Evolutionary conservation across 2,113 vertebrate species (phyloP).

Genomic region (Oryzias curvinotus): DNA sequence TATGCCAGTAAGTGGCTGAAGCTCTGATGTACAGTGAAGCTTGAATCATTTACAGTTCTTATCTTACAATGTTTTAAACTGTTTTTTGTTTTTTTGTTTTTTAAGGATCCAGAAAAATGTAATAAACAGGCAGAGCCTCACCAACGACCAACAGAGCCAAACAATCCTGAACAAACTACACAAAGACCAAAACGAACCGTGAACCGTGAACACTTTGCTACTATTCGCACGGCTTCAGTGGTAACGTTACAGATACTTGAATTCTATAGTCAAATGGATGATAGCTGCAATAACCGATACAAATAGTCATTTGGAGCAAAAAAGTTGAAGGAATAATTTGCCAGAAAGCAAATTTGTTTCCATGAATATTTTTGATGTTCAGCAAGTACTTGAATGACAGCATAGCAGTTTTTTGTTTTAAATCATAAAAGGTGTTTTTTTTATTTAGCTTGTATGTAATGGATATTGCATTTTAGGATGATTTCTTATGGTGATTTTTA

Average conservation of each 20-base stretch:
- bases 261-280: not conserved
- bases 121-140: conserved; percentile 86
- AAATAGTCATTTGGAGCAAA: not conserved
- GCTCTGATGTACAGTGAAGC: not conserved
- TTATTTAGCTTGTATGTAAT: not conserved
- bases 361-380: too few species aligned
- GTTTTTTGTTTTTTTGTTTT: conserved; percentile 6
- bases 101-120: conserved; percentile 87
- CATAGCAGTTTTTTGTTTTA: too few species aligned
- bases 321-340: too few species aligned
- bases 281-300: not conserved
- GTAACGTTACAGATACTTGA: conserved; percentile 68
- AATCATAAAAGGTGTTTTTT: too few species aligned
- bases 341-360: too few species aligned
- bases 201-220: conserved; percentile 98
- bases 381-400: too few species aligned
- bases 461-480: too few species aligned
- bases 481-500: not conserved
- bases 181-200: conserved; percentile 81
- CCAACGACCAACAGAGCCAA: conserved; percentile 83
- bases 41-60: not conserved
- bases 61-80: not conserved
- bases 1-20: conserved; percentile 82
- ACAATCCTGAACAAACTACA: conserved; percentile 88
- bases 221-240: conserved; percentile 96